Evolutionary conservation across 2,797 vertebrate species (phyloP).

Genomic region (Potorous gilbertii): DNA sequence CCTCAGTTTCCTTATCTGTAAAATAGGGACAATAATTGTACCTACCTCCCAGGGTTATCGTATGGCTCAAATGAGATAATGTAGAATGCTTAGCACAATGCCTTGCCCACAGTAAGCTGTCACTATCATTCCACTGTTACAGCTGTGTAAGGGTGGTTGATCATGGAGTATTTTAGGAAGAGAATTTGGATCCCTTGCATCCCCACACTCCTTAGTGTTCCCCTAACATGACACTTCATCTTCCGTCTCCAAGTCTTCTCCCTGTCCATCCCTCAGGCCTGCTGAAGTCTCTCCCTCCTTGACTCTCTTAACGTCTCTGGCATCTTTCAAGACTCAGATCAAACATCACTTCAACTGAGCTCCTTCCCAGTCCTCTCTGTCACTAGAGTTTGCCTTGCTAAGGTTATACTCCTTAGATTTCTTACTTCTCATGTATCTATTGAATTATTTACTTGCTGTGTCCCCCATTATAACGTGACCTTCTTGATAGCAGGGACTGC

Average conservation of each 20-base stretch:
- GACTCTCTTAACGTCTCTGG: background rate
- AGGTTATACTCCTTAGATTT: background rate
- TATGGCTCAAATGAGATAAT: background rate
- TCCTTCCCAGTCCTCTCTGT: background rate
- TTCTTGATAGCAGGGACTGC: background rate
- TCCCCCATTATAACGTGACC: background rate
- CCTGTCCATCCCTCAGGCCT: background rate
- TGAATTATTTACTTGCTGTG: background rate
- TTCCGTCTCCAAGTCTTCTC: background rate
- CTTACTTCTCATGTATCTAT: background rate
- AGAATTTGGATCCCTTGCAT: background rate
- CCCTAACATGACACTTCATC: background rate
- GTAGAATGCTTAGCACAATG: background rate
- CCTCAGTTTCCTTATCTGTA: constrained; percentile 13
- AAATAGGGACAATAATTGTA: background rate
- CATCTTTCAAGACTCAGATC: background rate
- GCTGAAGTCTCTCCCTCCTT: fast-evolving
- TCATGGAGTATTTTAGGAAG: background rate
- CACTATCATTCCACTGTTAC: background rate
- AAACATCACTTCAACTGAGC: background rate
- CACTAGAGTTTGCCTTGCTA: background rate
- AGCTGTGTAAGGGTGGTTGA: background rate
- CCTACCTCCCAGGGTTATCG: background rate
- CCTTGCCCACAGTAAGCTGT: background rate
- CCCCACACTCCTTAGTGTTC: background rate